Percentiles rank a stretch among this genome's conserved stretches.
phyloP scores from a whole-genome alignment of 2,113 vertebrate species.

The Trematomus loennbergii region DNA sequence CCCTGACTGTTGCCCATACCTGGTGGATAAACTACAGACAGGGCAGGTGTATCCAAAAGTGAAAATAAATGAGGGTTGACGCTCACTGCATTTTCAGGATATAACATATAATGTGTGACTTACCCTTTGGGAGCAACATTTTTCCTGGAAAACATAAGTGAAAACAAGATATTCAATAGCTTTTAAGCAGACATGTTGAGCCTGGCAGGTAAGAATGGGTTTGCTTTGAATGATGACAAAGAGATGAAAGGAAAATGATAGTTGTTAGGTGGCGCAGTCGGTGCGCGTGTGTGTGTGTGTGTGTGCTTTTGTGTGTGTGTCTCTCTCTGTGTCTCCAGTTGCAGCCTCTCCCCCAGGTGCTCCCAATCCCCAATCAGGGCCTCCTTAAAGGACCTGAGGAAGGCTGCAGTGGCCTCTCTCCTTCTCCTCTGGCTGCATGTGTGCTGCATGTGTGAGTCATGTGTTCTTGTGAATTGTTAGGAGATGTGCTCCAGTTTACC shows the following conservation, averaged over 20 bases:
- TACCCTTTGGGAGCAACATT: conserved; percentile 72
- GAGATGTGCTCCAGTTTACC: too few species aligned
- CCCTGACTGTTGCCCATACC: conserved; percentile 76
- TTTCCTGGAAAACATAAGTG: conserved; percentile 70
- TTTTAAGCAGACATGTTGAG: not conserved
- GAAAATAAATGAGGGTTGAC: not conserved
- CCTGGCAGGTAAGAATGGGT: not conserved
- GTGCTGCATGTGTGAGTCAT: too few species aligned
- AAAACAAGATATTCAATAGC: not conserved
- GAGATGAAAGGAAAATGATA: not conserved
- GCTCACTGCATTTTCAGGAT: not conserved
- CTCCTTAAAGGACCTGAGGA: too few species aligned
- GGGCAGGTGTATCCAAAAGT: not conserved
- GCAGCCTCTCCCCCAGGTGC: too few species aligned
- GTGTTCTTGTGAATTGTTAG: too few species aligned
- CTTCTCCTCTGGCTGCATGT: too few species aligned
- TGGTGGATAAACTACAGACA: conserved; percentile 58
- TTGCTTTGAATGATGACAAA: not conserved
- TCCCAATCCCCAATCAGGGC: too few species aligned
- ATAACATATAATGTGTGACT: conserved; percentile 3
- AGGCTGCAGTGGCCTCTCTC: too few species aligned
- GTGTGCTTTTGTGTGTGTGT: too few species aligned
- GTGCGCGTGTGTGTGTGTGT: too few species aligned
- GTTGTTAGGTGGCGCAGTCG: too few species aligned
- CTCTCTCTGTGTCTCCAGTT: too few species aligned